Evolutionary conservation across 2,113 vertebrate species (phyloP).

Genomic region (Megaceryle maxima): DNA sequence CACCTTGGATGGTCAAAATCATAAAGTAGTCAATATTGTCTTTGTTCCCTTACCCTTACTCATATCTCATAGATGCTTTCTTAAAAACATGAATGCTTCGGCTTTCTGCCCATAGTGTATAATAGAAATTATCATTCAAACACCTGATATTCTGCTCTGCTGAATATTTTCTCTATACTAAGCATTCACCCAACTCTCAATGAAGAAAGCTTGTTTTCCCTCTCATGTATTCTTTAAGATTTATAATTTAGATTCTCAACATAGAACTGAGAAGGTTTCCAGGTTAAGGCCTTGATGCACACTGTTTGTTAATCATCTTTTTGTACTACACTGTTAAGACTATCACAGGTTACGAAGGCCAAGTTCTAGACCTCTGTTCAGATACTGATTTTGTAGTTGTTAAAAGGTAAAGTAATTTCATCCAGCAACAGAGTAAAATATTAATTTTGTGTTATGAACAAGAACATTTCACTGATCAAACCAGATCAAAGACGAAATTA

Average conservation of each 20-base stretch:
- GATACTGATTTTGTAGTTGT: not conserved
- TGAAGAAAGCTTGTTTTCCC: not conserved
- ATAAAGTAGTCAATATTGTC: not conserved
- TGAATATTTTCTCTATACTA: not conserved
- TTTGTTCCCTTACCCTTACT: not conserved
- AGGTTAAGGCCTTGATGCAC: not conserved
- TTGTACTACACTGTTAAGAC: not conserved
- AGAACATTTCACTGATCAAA: not conserved
- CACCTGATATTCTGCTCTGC: accelerated
- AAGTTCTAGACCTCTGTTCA: not conserved
- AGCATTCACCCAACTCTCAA: not conserved
- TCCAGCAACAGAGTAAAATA: not conserved
- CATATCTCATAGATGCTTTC: not conserved
- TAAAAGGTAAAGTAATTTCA: not conserved
- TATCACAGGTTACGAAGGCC: not conserved
- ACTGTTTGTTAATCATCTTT: not conserved
- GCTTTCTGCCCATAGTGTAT: not conserved
- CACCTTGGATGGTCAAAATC: not conserved
- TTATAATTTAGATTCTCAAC: not conserved
- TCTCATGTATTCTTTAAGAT: not conserved
- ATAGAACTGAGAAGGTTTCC: not conserved
- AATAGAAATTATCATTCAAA: not conserved
- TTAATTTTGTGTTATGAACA: not conserved
- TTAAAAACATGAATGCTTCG: not conserved
- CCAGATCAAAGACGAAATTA: not conserved